Percentiles rank a stretch among this genome's conserved stretches.
phyloP scores from a whole-genome alignment of 2,113 vertebrate genomes.

The Danionella cerebrum region DNA sequence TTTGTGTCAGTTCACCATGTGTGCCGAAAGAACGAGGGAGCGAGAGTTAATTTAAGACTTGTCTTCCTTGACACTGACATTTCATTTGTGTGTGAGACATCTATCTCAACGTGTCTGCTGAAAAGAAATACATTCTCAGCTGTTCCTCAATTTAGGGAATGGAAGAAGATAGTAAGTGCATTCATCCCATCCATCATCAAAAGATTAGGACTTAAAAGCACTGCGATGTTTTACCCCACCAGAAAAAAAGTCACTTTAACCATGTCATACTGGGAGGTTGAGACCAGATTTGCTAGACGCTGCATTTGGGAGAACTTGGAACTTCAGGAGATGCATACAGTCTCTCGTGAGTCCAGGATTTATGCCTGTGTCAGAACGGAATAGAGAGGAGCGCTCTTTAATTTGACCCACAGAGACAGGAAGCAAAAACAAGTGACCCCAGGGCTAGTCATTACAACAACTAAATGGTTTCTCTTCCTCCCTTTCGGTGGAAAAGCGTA shows the following conservation, averaged over 20 bases:
- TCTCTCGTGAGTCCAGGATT: conserved; percentile 43
- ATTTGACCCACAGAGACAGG: conserved; percentile 58
- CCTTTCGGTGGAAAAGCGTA: conserved; percentile 11
- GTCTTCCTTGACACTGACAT: neutral
- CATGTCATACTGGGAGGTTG: conserved; percentile 51
- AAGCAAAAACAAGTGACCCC: conserved; percentile 41
- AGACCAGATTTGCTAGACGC: neutral
- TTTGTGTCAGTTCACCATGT: neutral
- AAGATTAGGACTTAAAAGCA: neutral
- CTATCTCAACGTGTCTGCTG: conserved; percentile 11
- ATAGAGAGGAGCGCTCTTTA: conserved; percentile 43
- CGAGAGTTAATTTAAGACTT: neutral
- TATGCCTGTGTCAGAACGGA: conserved; percentile 52
- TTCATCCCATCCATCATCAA: conserved; percentile 1
- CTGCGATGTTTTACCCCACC: neutral
- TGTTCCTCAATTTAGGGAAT: conserved; percentile 28
- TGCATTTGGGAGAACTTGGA: neutral
- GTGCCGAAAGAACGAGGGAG: neutral
- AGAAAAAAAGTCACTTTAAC: conserved; percentile 57
- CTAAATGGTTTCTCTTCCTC: conserved; percentile 26
- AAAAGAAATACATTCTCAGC: conserved; percentile 30
- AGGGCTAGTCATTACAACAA: conserved; percentile 46
- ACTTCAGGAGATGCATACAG: neutral
- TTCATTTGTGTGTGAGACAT: conserved; percentile 8
- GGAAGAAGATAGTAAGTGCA: neutral